phyloP scores from a whole-genome alignment of 2,113 vertebrate species.

The Gila orcuttii region DNA sequence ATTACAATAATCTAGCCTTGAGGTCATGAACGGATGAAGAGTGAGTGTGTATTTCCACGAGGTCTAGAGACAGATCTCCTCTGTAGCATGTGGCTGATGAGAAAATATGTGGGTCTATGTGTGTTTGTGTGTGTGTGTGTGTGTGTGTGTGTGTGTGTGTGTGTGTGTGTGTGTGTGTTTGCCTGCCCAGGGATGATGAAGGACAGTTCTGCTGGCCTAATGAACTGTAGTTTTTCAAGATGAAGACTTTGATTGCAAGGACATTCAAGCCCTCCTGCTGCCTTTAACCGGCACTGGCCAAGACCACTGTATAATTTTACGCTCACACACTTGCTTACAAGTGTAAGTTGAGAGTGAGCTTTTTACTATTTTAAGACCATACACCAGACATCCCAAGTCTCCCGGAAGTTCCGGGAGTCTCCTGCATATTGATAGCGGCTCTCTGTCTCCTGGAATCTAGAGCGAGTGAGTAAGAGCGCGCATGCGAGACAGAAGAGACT shows the following conservation, averaged over 20 bases:
- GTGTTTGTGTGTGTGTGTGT: too few species aligned
- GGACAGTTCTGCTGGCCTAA: conserved; percentile 1
- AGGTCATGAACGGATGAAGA: neutral
- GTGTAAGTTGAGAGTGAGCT: neutral
- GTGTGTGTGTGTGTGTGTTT: neutral
- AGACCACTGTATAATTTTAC: neutral
- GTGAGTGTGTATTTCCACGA: neutral
- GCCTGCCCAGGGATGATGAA: neutral
- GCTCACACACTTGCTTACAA: neutral
- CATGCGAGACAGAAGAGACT: too few species aligned
- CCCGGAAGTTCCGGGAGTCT: too few species aligned
- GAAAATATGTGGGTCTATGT: neutral
- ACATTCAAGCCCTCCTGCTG: conserved; percentile 36
- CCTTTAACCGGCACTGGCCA: neutral
- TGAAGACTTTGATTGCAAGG: conserved; percentile 37
- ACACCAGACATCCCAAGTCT: too few species aligned
- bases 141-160: too few species aligned
- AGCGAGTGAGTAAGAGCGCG: too few species aligned
- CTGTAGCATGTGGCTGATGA: neutral
- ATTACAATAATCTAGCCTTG: too few species aligned
- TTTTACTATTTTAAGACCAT: neutral
- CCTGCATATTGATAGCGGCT: too few species aligned
- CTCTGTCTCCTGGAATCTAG: too few species aligned
- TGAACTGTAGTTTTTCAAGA: conserved; percentile 29
- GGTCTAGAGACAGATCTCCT: neutral